Evolutionary conservation across 2,113 vertebrate species (phyloP).

Genomic region (Dryoscopus gambensis): DNA sequence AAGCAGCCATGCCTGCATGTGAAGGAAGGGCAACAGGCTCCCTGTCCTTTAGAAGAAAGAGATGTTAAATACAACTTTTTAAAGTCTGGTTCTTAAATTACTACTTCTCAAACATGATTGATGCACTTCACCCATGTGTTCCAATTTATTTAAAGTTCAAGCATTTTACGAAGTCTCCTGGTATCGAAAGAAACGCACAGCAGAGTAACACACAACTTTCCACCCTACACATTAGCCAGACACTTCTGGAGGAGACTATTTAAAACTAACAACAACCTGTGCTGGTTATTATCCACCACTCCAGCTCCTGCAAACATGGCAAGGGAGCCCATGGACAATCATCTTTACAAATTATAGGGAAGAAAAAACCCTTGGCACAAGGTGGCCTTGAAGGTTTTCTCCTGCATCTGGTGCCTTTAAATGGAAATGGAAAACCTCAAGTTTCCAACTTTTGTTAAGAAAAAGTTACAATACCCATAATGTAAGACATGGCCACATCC

Average conservation of each 20-base stretch:
- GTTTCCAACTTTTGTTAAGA: not conserved
- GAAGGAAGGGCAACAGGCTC: not conserved
- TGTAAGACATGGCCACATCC: not conserved
- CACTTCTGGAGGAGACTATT: not conserved
- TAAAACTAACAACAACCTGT: not conserved
- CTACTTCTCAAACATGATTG: constrained; percentile 22
- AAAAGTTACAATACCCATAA: not conserved
- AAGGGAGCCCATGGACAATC: not conserved
- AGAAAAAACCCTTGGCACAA: not conserved
- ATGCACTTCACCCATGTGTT: not conserved
- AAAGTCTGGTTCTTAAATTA: constrained; percentile 32
- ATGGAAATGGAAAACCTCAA: not conserved
- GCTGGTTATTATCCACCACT: not conserved
- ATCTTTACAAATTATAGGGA: not conserved
- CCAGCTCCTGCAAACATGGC: not conserved
- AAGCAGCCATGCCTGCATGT: not conserved
- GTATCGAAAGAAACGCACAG: not conserved
- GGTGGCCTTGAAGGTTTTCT: not conserved
- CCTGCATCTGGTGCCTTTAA: constrained; percentile 1
- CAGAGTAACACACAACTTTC: not conserved
- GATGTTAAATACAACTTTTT: constrained; percentile 25
- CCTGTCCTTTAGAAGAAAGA: not conserved
- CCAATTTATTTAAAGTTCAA: not conserved
- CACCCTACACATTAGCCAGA: not conserved
- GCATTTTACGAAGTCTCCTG: not conserved